A percentile compares a stretch with the other conserved stretches of the same genome.
Conservation (phyloP, 2,888 invertebrate genomes). For the Argyresthia albistria region DNA sequence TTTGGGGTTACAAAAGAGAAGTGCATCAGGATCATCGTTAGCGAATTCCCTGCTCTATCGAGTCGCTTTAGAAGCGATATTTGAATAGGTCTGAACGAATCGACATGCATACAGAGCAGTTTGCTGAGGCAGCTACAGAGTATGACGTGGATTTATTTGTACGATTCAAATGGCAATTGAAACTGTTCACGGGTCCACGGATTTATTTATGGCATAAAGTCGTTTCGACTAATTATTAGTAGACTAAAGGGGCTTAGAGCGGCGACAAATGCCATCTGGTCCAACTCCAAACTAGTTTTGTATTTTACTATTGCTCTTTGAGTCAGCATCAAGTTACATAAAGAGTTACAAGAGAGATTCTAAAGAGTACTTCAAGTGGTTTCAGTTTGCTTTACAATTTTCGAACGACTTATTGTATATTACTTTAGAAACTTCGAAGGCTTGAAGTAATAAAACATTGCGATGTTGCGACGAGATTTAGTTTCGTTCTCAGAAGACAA, state of each 20-base stretch:
- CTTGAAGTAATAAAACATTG: conserved; percentile 11
- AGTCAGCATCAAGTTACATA: conserved; percentile 3
- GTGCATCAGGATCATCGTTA: neutral
- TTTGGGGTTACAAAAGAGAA: conserved; percentile 43
- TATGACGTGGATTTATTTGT: conserved; percentile 67
- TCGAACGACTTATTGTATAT: no score
- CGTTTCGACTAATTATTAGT: conserved; percentile 45
- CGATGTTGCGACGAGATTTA: no score
- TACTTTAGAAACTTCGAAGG: conserved; percentile 13
- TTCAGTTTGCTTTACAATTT: neutral
- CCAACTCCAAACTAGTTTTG: conserved; percentile 6
- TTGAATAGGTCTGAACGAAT: neutral
- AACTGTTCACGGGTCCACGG: conserved; percentile 20
- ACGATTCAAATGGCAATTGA: conserved; percentile 57
- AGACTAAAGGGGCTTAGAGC: conserved; percentile 42
- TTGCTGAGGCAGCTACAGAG: conserved; percentile 43
- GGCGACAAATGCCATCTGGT: conserved; percentile 43
- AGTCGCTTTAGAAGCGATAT: neutral
- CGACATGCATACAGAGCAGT: conserved; percentile 16
- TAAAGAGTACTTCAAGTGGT: neutral
- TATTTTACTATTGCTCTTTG: conserved; percentile 6
- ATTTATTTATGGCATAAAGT: conserved; percentile 49
- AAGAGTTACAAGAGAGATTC: neutral
- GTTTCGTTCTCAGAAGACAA: no score
- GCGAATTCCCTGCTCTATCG: neutral